Conservation (phyloP, 2,113 vertebrate species). For the Antidorcas marsupialis region DNA sequence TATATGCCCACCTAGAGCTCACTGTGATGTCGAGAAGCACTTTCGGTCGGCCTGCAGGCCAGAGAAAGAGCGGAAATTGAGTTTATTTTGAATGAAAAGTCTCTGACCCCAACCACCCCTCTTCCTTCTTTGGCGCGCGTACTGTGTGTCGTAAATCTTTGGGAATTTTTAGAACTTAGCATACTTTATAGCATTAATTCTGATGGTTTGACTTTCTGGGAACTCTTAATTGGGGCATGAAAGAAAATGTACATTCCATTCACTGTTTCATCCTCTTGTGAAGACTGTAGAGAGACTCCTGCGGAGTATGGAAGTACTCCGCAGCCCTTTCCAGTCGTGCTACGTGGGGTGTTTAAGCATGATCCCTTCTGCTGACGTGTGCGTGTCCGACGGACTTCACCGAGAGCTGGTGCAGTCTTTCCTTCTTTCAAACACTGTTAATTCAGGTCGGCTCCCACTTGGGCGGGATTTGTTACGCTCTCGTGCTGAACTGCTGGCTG, state of each 20-base stretch:
- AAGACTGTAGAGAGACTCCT: not conserved
- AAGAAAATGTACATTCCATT: not conserved
- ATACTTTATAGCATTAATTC: not conserved
- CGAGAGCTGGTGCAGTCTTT: rapidly evolving
- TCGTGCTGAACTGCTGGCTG: not conserved
- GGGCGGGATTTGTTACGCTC: too few species aligned
- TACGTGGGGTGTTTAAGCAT: not conserved
- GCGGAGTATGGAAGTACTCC: not conserved
- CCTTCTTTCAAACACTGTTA: not conserved
- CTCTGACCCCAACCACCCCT: not conserved
- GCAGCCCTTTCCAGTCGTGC: not conserved
- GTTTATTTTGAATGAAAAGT: not conserved
- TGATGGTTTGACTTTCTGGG: not conserved
- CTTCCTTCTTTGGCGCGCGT: not conserved
- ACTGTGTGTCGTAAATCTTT: not conserved
- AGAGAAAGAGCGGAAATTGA: not conserved
- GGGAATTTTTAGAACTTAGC: slow-evolving; percentile 21
- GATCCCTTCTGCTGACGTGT: not conserved
- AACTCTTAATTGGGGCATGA: not conserved
- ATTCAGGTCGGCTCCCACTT: not conserved
- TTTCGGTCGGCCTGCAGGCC: not conserved
- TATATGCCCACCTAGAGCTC: not conserved
- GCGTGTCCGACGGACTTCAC: not conserved
- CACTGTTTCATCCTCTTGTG: not conserved
- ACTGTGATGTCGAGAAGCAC: not conserved